Percentiles rank a stretch among this genome's conserved stretches.
Evolutionary conservation across 2,797 vertebrate genomes (phyloP).

Genomic region (Arnoldichthys spilopterus): DNA sequence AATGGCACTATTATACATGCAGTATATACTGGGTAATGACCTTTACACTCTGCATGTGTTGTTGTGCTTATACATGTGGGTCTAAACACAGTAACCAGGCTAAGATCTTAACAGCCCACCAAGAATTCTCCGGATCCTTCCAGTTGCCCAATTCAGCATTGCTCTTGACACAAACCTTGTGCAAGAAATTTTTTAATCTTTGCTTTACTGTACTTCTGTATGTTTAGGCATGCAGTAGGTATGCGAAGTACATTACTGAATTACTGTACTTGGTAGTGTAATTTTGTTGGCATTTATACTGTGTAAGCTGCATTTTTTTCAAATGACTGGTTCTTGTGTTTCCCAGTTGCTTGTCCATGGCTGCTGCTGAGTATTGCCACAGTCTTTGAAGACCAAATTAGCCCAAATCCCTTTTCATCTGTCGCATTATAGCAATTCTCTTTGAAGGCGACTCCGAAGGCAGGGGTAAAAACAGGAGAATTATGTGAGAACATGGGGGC

Average conservation of each 20-base stretch:
- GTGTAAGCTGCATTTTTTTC: conserved; percentile 13
- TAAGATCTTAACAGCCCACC: background rate
- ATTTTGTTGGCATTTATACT: background rate
- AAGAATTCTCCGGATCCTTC: background rate
- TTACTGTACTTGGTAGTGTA: background rate
- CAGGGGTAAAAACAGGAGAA: conserved; percentile 3
- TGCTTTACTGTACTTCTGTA: background rate
- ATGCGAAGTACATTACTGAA: background rate
- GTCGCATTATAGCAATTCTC: conserved; percentile 20
- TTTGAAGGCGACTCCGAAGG: conserved; percentile 45
- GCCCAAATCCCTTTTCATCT: conserved; percentile 50
- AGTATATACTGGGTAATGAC: too few species aligned
- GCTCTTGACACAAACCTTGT: background rate
- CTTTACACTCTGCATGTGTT: background rate
- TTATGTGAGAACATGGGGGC: conserved; percentile 27
- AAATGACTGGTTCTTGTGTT: background rate
- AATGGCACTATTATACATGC: too few species aligned
- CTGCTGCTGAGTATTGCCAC: conserved; percentile 3
- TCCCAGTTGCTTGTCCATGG: background rate
- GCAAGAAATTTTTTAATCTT: background rate
- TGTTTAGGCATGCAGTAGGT: background rate
- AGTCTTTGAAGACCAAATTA: conserved; percentile 52
- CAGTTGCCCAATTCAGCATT: background rate
- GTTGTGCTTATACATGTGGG: background rate
- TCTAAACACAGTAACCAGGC: background rate